Conservation (phyloP, 2,888 invertebrate genomes). For the Hyposoter dolosus region DNA sequence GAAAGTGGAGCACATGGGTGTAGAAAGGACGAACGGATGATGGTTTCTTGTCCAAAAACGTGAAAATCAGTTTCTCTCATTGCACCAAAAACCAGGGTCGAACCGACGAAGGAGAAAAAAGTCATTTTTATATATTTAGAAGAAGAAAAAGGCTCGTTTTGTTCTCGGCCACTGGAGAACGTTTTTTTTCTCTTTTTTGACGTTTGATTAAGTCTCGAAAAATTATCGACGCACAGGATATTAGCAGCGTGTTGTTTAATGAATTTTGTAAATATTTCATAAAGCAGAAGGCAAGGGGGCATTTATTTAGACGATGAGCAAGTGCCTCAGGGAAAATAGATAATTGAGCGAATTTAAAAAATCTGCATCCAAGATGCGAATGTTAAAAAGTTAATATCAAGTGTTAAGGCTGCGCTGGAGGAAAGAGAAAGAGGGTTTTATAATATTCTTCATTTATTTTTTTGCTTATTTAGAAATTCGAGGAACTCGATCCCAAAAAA, state of each 20-base stretch:
- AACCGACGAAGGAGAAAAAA: background rate
- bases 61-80: background rate
- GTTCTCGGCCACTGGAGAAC: background rate
- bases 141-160: background rate
- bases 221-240: background rate
- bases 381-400: background rate
- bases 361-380: background rate
- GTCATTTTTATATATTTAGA: background rate
- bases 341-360: slow-evolving; percentile 16
- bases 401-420: background rate
- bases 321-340: slow-evolving; percentile 66
- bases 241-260: background rate
- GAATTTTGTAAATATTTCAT: slow-evolving; percentile 52
- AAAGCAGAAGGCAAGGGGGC: slow-evolving; percentile 8
- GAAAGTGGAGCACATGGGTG: slow-evolving; percentile 68
- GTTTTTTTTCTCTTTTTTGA: background rate
- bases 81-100: background rate
- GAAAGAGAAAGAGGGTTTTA: background rate
- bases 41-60: slow-evolving; percentile 19
- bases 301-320: slow-evolving; percentile 64
- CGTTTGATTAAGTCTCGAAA: background rate
- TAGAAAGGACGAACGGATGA: slow-evolving; percentile 62
- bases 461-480: background rate
- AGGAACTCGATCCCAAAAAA: background rate
- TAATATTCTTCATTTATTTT: background rate